Base-by-base conservation (phyloP, 2,888 invertebrate genomes). In the Drosophila tanythrix region DNA sequence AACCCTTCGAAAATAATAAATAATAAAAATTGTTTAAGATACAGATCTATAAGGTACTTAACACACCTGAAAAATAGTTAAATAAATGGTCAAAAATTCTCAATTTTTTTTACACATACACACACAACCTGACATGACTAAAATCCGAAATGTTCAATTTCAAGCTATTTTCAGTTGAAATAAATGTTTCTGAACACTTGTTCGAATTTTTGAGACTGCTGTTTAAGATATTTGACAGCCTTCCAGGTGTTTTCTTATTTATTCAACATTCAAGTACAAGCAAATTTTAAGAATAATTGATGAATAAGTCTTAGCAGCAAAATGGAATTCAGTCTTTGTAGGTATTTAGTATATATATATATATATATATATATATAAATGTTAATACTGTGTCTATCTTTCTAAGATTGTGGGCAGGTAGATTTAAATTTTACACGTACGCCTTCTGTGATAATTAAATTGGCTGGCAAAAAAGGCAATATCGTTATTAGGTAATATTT, bases 391-490 rank as follows among this genome's bases (percentile, higher is more conserved):
- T 25, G 27, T 25, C n/a, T 33, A 18, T 8, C 15, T 36, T n/a
- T 29, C 25, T 59, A 2, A n/a, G 11, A 31, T 66, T 52, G 82
- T 78, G 67, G 77, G 82, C 67, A 82, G 79, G 27, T 38, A 4
- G n/a, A 64, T 82, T 56, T 68, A 50, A 73, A 73, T 58, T 65
- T 61, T 56, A 64, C 74, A 65, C 50, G 33, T 40, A 55, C 82
- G 61, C 78, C 78, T 55, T 78, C 78, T 18, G 31, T 13, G 27
- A 43, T 55, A 15, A 46, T 10, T 40, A 48, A 74, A 70, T 79
- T 85, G 76, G 66, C 69, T 90, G 72, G 40, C 68, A 46, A 60
- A 83, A 79, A 86, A 79, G 89, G 90, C 70, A 67, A 74, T 67
- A 74, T 76, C 58, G 67, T 55, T 52, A 70, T 62, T 76, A 48